Evolutionary conservation across 2,113 vertebrate species (phyloP).

Genomic region (Nicator chloris): DNA sequence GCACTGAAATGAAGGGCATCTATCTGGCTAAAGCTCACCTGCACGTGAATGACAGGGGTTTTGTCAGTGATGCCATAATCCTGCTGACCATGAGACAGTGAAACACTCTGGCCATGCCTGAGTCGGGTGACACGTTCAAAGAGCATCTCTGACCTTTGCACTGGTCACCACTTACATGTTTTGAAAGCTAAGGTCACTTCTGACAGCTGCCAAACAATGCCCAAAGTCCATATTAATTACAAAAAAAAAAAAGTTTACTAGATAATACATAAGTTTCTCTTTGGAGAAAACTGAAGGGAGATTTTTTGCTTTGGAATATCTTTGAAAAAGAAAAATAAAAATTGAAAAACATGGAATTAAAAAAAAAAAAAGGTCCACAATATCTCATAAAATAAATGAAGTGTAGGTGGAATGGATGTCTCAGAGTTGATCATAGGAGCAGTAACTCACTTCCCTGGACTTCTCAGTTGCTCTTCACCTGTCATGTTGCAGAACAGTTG

Average conservation of each 20-base stretch:
- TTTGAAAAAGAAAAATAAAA: neutral
- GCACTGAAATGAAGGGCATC: neutral
- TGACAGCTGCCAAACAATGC: neutral
- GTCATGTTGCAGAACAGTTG: neutral
- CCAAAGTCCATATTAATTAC: neutral
- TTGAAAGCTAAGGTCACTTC: neutral
- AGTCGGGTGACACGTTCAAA: rapidly evolving
- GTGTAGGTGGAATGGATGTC: neutral
- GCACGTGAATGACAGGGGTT: neutral
- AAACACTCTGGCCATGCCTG: neutral
- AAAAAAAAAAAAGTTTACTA: neutral
- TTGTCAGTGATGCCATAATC: neutral
- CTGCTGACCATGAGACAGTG: neutral
- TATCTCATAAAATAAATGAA: neutral
- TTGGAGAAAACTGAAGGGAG: neutral
- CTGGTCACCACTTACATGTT: neutral
- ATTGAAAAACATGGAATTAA: rapidly evolving
- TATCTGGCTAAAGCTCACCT: neutral
- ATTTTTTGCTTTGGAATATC: neutral
- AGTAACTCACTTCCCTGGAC: neutral
- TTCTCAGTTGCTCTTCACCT: neutral
- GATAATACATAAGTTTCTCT: neutral
- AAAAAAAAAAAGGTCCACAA: neutral
- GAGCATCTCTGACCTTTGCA: neutral
- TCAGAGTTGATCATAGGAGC: neutral